Evolutionary conservation across 2,888 invertebrate species (phyloP).

Genomic region (Macrophya annulata): DNA sequence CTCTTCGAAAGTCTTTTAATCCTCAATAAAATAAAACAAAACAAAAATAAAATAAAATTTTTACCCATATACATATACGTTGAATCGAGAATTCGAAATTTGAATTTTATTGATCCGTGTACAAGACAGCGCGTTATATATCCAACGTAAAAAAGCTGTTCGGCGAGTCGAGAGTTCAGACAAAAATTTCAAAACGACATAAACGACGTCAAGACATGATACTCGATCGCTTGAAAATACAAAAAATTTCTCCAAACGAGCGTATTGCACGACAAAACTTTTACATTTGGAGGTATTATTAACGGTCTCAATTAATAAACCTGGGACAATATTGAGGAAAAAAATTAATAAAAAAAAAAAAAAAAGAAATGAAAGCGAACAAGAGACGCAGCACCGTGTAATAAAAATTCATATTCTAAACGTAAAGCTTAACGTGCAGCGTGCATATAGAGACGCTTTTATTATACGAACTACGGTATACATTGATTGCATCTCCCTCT

Average conservation of each 20-base stretch:
- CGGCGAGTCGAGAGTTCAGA: neutral
- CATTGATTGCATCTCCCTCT: conserved; percentile 70
- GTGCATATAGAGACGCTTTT: conserved; percentile 53
- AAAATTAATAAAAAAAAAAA: neutral
- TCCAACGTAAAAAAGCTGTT: conserved; percentile 5
- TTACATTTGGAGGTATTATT: neutral
- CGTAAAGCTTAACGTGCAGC: conserved; percentile 46
- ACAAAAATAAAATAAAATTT: neutral
- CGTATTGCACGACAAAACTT: neutral
- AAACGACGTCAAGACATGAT: neutral
- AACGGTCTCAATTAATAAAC: neutral
- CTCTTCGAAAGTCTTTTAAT: neutral
- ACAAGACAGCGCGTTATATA: conserved; percentile 1
- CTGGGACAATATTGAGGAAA: neutral
- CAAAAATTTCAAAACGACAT: neutral
- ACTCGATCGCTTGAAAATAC: neutral
- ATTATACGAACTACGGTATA: conserved; percentile 56
- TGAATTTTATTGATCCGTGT: conserved; percentile 21
- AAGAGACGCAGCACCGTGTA: neutral
- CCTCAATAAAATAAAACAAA: neutral
- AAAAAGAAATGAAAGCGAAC: neutral
- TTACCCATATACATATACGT: neutral
- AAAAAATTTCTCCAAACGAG: neutral
- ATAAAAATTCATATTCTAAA: conserved; percentile 53
- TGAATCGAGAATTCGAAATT: conserved; percentile 28